phyloP scores from a whole-genome alignment of 2,888 invertebrate species.

The Philhelius pedissequus region DNA sequence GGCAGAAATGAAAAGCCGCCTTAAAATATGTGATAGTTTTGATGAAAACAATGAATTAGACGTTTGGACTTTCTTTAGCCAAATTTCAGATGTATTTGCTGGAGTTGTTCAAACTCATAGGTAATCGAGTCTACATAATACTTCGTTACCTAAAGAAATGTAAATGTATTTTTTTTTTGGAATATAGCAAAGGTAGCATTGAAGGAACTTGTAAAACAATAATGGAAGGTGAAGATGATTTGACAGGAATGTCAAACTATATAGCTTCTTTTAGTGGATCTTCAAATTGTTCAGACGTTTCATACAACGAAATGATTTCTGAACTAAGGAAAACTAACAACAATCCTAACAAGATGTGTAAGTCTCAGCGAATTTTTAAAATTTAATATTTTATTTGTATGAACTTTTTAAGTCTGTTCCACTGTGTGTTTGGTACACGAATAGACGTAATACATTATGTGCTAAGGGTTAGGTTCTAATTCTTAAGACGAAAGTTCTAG shows the following conservation, averaged over 20 bases:
- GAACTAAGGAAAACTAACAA: conserved; percentile 65
- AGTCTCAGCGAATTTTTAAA: too few species aligned
- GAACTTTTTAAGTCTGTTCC: too few species aligned
- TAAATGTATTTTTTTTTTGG: neutral
- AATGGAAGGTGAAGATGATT: conserved; percentile 72
- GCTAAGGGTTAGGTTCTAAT: too few species aligned
- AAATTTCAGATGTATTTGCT: conserved; percentile 75
- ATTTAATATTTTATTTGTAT: too few species aligned
- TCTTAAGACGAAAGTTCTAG: too few species aligned
- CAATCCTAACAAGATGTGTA: conserved; percentile 71
- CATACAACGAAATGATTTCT: conserved; percentile 71
- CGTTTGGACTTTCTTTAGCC: conserved; percentile 75
- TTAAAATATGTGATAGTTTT: conserved; percentile 75
- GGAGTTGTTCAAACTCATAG: conserved; percentile 75
- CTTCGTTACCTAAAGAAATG: too few species aligned
- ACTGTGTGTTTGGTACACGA: too few species aligned
- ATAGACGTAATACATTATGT: too few species aligned
- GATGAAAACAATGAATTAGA: conserved; percentile 74
- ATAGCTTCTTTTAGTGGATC: conserved; percentile 68
- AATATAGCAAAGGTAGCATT: conserved; percentile 72
- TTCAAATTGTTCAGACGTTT: conserved; percentile 71
- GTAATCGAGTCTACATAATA: too few species aligned
- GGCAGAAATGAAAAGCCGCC: conserved; percentile 72
- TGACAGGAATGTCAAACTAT: conserved; percentile 72
- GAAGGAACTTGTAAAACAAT: conserved; percentile 72